Percentiles rank a stretch among this genome's conserved stretches.
Conservation (phyloP, 2,888 invertebrate genomes). For the Leptopilina myrica region DNA sequence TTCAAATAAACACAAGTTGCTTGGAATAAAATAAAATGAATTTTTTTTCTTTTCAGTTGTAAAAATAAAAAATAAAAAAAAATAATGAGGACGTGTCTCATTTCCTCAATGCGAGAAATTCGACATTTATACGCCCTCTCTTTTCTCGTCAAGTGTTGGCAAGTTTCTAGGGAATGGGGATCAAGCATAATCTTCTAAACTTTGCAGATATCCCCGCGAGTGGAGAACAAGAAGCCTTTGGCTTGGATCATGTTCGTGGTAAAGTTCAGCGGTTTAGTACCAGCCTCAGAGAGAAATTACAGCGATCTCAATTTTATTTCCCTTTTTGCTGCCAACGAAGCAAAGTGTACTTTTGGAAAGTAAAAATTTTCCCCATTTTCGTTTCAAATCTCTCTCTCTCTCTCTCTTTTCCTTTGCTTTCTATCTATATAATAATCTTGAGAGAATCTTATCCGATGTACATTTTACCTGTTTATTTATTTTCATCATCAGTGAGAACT, state of each 20-base stretch:
- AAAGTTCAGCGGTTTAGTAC: conserved; percentile 37
- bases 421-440: conserved; percentile 5
- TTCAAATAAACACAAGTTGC: too few relatives aligned
- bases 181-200: conserved; percentile 34
- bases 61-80: not conserved
- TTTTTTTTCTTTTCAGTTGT: too few relatives aligned
- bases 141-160: conserved; percentile 13
- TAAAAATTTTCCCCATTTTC: conserved; percentile 9
- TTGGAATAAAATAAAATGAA: too few relatives aligned
- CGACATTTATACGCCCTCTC: not conserved
- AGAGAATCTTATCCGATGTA: not conserved
- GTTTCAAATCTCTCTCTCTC: too few relatives aligned
- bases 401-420: too few relatives aligned
- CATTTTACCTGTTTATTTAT: too few relatives aligned
- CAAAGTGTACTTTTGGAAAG: conserved; percentile 26
- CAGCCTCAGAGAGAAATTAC: conserved; percentile 36
- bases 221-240: conserved; percentile 31
- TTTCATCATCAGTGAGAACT: too few relatives aligned
- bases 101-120: conserved; percentile 1
- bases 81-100: conserved; percentile 5
- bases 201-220: conserved; percentile 24
- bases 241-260: conserved; percentile 39
- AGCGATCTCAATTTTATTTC: conserved; percentile 20
- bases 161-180: conserved; percentile 22
- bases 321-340: conserved; percentile 24